These are phyloP conservation scores for Brienomyrus brachyistius DNA, from an alignment of 2,113 vertebrate species.

Conservation along the genomic window DNA sequence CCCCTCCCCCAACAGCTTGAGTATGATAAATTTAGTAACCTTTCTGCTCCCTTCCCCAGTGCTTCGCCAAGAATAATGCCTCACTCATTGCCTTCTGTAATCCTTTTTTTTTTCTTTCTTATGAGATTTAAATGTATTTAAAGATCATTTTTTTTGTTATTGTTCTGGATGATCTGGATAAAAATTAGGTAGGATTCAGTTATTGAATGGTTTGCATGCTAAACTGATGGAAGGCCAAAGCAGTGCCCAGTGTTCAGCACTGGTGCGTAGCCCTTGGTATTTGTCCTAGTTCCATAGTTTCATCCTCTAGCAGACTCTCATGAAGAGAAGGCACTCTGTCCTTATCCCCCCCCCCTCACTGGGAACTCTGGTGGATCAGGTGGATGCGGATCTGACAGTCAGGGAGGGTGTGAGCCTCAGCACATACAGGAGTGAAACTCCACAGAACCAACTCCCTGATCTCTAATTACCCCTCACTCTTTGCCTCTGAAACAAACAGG, in stretches of 20 bases:
- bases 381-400: neutral
- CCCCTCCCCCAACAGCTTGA: slow-evolving; percentile 47
- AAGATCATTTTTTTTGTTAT: slow-evolving; percentile 51
- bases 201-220: neutral
- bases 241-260: neutral
- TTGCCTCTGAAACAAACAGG: neutral
- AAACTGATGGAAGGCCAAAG: neutral
- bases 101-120: slow-evolving; percentile 51
- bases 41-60: slow-evolving; percentile 53
- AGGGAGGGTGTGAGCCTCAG: neutral
- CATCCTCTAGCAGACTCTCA: neutral
- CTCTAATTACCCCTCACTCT: neutral
- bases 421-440: neutral
- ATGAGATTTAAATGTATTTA: slow-evolving; percentile 51
- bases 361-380: neutral
- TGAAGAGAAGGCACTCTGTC: neutral
- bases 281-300: neutral
- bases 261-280: neutral
- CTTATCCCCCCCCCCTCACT: neutral
- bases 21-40: slow-evolving; percentile 66
- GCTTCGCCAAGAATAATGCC: slow-evolving; percentile 55
- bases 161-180: slow-evolving; percentile 36
- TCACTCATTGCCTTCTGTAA: slow-evolving; percentile 46
- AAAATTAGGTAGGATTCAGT: slow-evolving; percentile 29
- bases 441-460: neutral